These are phyloP conservation scores for Cotesia congregata DNA, from an alignment of 2,888 invertebrate genomes.

Conservation along the genomic window DNA sequence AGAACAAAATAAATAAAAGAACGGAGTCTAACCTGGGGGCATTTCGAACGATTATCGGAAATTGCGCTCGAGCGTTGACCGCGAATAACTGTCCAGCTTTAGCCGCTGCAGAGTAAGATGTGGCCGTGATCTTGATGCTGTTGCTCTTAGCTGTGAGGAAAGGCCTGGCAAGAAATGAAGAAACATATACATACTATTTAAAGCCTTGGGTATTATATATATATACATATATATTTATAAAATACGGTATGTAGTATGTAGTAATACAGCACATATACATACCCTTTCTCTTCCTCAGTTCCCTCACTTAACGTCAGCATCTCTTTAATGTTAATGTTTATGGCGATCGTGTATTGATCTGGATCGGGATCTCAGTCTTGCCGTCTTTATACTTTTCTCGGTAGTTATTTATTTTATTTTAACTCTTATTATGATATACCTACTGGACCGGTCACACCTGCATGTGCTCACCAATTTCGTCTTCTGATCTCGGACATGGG, in stretches of 20 bases:
- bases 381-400: too few relatives aligned
- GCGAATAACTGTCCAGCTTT: constrained; percentile 41
- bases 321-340: not conserved
- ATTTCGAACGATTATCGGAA: constrained; percentile 41
- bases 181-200: constrained; percentile 3
- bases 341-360: not conserved
- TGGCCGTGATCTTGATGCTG: constrained; percentile 43
- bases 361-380: too few relatives aligned
- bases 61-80: constrained; percentile 44
- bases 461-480: constrained; percentile 15
- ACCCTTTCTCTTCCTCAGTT: constrained; percentile 11
- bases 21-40: constrained; percentile 20
- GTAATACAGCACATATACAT: not conserved
- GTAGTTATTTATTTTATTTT: too few relatives aligned
- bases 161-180: constrained; percentile 14
- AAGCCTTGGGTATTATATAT: constrained; percentile 5
- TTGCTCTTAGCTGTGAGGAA: constrained; percentile 14
- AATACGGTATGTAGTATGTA: not conserved
- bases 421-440: not conserved
- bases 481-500: not conserved
- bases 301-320: not conserved
- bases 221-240: too few relatives aligned
- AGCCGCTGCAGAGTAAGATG: constrained; percentile 25
- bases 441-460: constrained; percentile 20
- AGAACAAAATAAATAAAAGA: not conserved